These are phyloP conservation scores for Bovichtus diacanthus DNA, from an alignment of 2,797 vertebrate species.

Conservation along the genomic window DNA sequence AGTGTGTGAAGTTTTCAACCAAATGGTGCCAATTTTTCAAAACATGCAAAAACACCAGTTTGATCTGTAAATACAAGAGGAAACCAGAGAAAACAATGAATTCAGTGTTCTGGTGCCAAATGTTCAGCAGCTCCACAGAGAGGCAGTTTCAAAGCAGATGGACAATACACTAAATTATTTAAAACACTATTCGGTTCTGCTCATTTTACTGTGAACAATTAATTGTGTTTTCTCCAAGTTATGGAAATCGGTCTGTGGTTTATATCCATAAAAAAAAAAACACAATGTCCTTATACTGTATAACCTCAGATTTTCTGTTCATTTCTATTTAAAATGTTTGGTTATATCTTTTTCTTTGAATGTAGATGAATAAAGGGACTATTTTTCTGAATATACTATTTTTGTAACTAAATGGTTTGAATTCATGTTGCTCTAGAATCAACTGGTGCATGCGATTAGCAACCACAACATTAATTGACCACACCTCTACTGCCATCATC, in stretches of 20 bases:
- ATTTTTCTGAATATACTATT: neutral
- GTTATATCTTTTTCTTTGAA: neutral
- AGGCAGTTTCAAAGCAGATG: slow-evolving; percentile 39
- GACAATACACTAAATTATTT: slow-evolving; percentile 37
- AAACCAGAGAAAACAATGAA: slow-evolving; percentile 17
- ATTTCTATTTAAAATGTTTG: neutral
- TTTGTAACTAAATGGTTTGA: neutral
- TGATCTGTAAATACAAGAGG: neutral
- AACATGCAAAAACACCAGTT: neutral
- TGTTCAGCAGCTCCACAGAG: slow-evolving; percentile 3
- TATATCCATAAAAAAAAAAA: neutral
- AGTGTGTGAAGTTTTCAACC: neutral
- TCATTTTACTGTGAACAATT: slow-evolving; percentile 6
- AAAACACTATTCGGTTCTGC: slow-evolving; percentile 13
- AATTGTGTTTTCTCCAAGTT: neutral
- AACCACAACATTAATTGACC: neutral
- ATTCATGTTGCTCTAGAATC: neutral
- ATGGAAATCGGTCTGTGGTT: neutral
- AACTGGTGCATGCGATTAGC: neutral
- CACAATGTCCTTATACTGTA: neutral
- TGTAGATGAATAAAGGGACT: neutral
- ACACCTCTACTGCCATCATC: neutral
- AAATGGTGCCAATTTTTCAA: neutral
- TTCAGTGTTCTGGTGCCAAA: slow-evolving; percentile 9
- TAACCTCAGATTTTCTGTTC: neutral